Base-by-base conservation (phyloP, 2,888 invertebrate genomes). In the Tillus elongatus region DNA sequence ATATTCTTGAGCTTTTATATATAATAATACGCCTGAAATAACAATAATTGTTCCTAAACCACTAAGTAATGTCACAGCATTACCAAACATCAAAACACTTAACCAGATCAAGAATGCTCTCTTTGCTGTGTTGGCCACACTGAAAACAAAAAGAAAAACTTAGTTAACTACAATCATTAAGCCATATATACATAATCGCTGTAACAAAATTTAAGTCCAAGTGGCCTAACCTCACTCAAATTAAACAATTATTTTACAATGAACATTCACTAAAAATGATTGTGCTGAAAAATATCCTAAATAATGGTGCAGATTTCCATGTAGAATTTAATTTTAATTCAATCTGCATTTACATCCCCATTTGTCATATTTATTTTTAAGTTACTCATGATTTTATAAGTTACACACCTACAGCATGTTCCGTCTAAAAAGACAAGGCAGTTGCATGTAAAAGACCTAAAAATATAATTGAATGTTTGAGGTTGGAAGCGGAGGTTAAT, bases 101-200 rank as follows among this genome's bases (percentile, higher is more conserved):
- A 82, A 62, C 82, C 83, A 83, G 51, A 85, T 85, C 24, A 85
- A 67, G 52, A 82, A 76, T 30, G 85, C 85, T 53, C 85, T 66
- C 63, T 85, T 85, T 29, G 78, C 80, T 43, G 84, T 84, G 63
- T 85, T 85, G 14, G 81, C 82, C 47, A 85, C 85, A 65, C 84
- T 84, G 65, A 46, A 70, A 61, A 35, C 46, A 42, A 30, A 39
- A 6, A 37, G 12, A 36, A 14, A 24, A 35, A 16, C 0, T 19
- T 11, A 16, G n/a, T 4, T 15, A 39, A 15, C 15, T 34, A 12
- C n/a, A 31, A 31, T 6, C 3, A n/a, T 36, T 10, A 31, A 13
- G 16, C 3, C 4, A 13, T 9, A 12, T 13, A 8, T 29, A 30
- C 9, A 3, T 10, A 30, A 8, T 27, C 3, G 27, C 30, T 13